These are phyloP conservation scores for Escarpia spicata DNA, from an alignment of 2,888 invertebrate genomes.

Conservation along the genomic window DNA sequence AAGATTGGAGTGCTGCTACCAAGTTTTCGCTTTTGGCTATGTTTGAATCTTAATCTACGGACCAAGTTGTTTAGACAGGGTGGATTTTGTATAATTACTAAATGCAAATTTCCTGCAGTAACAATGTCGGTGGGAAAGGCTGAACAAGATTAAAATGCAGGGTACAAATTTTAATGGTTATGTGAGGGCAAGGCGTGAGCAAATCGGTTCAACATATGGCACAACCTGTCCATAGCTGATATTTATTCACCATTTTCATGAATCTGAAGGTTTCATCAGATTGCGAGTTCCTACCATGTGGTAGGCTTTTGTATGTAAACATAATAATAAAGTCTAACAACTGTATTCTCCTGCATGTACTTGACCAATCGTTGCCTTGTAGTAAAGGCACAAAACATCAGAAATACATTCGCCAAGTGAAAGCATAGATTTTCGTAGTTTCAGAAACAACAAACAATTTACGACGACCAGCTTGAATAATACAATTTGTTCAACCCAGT, in stretches of 20 bases:
- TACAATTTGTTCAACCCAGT: no score
- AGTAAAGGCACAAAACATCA: no score
- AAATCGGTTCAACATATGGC: background rate
- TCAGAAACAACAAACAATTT: no score
- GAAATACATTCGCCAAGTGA: no score
- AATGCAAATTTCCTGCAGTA: background rate
- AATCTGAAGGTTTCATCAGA: background rate
- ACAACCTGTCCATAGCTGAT: background rate
- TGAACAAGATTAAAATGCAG: background rate
- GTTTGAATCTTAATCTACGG: background rate
- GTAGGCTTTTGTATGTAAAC: slow-evolving; percentile 13
- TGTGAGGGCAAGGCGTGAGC: background rate
- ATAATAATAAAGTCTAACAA: background rate
- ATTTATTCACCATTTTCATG: background rate
- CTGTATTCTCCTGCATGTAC: background rate
- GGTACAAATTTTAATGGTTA: background rate
- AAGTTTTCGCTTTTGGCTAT: background rate
- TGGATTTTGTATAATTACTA: background rate
- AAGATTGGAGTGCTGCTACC: background rate
- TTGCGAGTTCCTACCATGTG: background rate
- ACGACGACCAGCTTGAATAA: no score
- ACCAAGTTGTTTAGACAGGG: background rate
- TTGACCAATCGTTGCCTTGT: background rate
- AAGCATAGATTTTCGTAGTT: no score
- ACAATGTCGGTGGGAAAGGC: background rate